These are phyloP conservation scores for Microctonus aethiopoides DNA, from an alignment of 2,888 invertebrate species.

Conservation along the genomic window DNA sequence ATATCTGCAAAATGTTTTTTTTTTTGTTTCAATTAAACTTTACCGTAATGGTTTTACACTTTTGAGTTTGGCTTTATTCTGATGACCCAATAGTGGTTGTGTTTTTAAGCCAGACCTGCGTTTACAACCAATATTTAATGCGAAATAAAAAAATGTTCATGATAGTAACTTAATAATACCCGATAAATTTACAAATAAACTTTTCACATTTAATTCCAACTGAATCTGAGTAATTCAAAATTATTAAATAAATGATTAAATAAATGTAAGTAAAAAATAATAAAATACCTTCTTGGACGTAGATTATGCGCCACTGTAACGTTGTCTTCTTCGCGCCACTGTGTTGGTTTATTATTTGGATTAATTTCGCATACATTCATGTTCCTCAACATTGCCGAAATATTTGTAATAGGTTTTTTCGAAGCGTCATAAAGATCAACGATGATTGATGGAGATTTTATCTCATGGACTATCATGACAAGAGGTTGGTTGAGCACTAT, in stretches of 20 bases:
- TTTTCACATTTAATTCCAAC: background rate
- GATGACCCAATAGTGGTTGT: constrained; percentile 45
- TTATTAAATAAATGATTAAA: background rate
- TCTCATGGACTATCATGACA: constrained; percentile 71
- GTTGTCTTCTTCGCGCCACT: constrained; percentile 27
- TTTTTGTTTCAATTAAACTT: constrained; percentile 39
- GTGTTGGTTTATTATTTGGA: background rate
- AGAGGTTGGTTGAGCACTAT: constrained; percentile 75
- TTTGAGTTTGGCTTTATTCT: constrained; percentile 50
- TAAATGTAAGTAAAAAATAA: background rate
- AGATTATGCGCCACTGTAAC: constrained; percentile 24
- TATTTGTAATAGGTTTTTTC: constrained; percentile 32
- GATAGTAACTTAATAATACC: background rate
- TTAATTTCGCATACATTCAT: background rate
- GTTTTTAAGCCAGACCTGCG: constrained; percentile 50
- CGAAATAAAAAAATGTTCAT: background rate
- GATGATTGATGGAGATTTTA: constrained; percentile 69
- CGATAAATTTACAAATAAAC: background rate
- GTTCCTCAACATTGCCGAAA: constrained; percentile 19
- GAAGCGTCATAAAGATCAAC: constrained; percentile 73
- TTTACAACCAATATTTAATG: constrained; percentile 32
- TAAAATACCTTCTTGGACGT: constrained; percentile 36
- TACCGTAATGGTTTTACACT: constrained; percentile 51
- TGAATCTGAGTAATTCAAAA: background rate
- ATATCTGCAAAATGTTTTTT: constrained; percentile 15